Evolutionary conservation across 2,888 invertebrate species (phyloP).

Genomic region (Metalampra italica): DNA sequence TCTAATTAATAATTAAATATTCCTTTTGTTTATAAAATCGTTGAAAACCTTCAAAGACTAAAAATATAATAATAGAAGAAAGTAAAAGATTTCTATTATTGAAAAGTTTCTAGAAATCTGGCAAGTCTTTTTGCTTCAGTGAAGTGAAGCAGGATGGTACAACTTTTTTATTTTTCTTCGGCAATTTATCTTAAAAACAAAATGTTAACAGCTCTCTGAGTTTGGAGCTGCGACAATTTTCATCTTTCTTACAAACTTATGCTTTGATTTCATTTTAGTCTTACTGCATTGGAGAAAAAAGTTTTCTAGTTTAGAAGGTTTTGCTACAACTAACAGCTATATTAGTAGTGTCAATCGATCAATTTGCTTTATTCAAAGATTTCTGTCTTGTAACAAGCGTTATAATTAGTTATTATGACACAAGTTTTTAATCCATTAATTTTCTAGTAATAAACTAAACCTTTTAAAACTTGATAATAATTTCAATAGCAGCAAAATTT

Average conservation of each 20-base stretch:
- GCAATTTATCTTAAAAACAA: slow-evolving; percentile 41
- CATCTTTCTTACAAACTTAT: slow-evolving; percentile 28
- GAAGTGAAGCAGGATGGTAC: slow-evolving; percentile 36
- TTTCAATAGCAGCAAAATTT: neutral
- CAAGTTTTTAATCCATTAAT: too few relatives aligned
- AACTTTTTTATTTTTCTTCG: slow-evolving; percentile 43
- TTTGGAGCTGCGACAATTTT: slow-evolving; percentile 30
- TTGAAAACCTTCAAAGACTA: neutral
- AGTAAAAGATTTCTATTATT: slow-evolving; percentile 32
- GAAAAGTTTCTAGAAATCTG: slow-evolving; percentile 34
- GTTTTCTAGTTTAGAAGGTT: too few relatives aligned
- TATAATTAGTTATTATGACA: too few relatives aligned
- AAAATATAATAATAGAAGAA: neutral
- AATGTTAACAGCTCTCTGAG: slow-evolving; percentile 39
- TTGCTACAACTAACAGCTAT: too few relatives aligned
- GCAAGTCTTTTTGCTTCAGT: slow-evolving; percentile 39
- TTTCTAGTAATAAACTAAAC: too few relatives aligned
- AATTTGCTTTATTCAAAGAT: too few relatives aligned
- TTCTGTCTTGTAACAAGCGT: too few relatives aligned
- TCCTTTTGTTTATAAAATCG: too few relatives aligned
- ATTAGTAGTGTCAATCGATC: too few relatives aligned
- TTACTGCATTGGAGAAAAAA: too few relatives aligned
- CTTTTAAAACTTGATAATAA: too few relatives aligned
- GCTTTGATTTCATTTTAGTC: slow-evolving; percentile 6
- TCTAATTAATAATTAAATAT: too few relatives aligned